These are phyloP conservation scores for Chascanopsetta lugubris DNA, from an alignment of 2,113 vertebrate species.

Conservation along the genomic window DNA sequence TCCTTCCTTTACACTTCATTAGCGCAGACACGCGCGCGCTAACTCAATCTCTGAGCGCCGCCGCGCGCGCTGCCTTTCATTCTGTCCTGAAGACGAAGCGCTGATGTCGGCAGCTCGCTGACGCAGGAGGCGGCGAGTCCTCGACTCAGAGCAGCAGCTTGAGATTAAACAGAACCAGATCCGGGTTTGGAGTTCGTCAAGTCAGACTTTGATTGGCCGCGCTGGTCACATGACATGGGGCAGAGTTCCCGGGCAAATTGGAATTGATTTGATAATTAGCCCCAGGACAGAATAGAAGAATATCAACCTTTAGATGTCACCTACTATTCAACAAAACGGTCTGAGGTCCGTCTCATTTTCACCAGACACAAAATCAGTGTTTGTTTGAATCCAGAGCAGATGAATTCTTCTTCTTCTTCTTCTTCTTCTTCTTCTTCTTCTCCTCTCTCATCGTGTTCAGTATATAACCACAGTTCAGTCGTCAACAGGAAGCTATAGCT, in stretches of 20 bases:
- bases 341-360: too few relatives aligned
- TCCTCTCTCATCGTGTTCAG: background rate
- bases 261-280: too few relatives aligned
- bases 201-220: background rate
- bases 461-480: slow-evolving; percentile 10
- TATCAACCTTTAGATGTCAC: too few relatives aligned
- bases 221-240: background rate
- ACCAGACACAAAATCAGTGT: background rate
- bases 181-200: background rate
- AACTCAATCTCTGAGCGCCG: slow-evolving; percentile 31
- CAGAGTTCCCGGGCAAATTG: background rate
- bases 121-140: background rate
- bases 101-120: slow-evolving; percentile 11
- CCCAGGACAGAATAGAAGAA: too few relatives aligned
- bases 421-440: too few relatives aligned
- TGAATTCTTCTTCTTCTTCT: too few relatives aligned
- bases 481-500: slow-evolving; percentile 54
- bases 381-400: background rate
- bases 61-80: slow-evolving; percentile 8
- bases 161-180: slow-evolving; percentile 28
- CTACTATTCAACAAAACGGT: too few relatives aligned
- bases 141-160: slow-evolving; percentile 42
- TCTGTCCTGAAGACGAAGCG: slow-evolving; percentile 7
- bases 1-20: slow-evolving; percentile 23
- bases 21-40: slow-evolving; percentile 1